Evolutionary conservation across 2,113 vertebrate species (phyloP).

Genomic region (Rhabdornis inornatus): DNA sequence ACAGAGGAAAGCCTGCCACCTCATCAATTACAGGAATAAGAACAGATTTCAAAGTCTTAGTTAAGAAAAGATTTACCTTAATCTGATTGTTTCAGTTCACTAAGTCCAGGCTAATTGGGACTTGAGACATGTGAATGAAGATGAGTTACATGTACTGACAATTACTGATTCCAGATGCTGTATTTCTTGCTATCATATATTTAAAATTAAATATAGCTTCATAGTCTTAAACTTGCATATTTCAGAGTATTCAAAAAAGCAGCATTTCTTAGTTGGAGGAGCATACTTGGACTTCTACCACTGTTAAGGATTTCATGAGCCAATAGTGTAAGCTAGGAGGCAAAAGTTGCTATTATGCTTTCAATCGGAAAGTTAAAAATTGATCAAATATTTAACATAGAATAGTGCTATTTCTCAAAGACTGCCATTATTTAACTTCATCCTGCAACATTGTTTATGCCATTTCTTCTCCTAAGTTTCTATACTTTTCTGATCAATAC

Average conservation of each 20-base stretch:
- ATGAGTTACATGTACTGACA: not conserved
- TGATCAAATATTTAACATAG: not conserved
- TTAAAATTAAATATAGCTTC: not conserved
- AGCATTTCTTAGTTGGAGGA: not conserved
- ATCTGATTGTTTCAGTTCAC: not conserved
- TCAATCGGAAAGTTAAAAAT: not conserved
- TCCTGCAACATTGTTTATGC: not conserved
- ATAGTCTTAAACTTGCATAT: not conserved
- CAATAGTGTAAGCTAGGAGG: accelerated
- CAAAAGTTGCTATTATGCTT: not conserved
- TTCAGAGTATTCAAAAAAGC: not conserved
- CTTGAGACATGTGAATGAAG: not conserved
- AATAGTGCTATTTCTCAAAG: not conserved
- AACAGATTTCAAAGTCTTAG: not conserved
- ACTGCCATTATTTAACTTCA: not conserved
- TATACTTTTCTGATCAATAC: not conserved
- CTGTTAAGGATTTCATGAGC: not conserved
- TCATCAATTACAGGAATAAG: not conserved
- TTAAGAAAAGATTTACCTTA: not conserved
- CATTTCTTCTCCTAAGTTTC: not conserved
- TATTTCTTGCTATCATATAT: not conserved
- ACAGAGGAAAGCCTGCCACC: not conserved
- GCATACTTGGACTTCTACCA: not conserved
- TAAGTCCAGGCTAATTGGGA: not conserved
- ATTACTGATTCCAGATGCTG: not conserved